Percentiles rank a stretch among this genome's conserved stretches.
phyloP scores from a whole-genome alignment of 1,140 invertebrate genomes.

The Caenorhabditis tropicalis region DNA sequence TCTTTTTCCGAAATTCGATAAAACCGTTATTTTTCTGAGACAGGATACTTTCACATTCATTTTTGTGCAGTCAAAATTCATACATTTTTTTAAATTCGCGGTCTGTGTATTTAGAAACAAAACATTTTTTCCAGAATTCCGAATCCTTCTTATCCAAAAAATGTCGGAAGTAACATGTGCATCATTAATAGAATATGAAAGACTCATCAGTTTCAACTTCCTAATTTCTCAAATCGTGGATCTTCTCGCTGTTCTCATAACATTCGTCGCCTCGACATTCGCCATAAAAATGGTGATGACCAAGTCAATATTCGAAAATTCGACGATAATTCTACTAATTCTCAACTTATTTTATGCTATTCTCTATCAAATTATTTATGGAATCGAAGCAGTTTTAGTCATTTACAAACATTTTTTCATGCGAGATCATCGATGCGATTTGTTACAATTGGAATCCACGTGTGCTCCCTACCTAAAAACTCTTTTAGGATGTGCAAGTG shows the following conservation, averaged over 20 bases:
- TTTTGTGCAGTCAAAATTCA: too few species aligned
- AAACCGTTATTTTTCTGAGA: too few species aligned
- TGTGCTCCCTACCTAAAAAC: background rate
- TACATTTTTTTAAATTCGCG: too few species aligned
- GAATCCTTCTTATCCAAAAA: too few species aligned
- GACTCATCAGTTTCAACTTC: background rate
- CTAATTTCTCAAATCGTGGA: background rate
- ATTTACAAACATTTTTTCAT: slow-evolving; percentile 27
- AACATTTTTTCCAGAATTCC: too few species aligned
- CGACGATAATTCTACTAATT: background rate
- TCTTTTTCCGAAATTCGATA: too few species aligned
- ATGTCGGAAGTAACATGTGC: background rate
- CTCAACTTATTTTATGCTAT: background rate
- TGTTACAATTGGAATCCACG: background rate
- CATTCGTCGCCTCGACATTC: background rate
- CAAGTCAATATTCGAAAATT: background rate
- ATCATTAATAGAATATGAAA: background rate
- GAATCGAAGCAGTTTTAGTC: background rate
- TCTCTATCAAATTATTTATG: background rate
- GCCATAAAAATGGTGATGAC: background rate
- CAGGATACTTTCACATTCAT: too few species aligned
- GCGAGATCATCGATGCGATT: background rate
- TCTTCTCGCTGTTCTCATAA: background rate
- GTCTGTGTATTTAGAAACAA: too few species aligned
- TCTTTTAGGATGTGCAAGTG: background rate